These are phyloP conservation scores for Pseudobourletiella spinata DNA, from an alignment of 1,140 invertebrate species.

Conservation along the genomic window DNA sequence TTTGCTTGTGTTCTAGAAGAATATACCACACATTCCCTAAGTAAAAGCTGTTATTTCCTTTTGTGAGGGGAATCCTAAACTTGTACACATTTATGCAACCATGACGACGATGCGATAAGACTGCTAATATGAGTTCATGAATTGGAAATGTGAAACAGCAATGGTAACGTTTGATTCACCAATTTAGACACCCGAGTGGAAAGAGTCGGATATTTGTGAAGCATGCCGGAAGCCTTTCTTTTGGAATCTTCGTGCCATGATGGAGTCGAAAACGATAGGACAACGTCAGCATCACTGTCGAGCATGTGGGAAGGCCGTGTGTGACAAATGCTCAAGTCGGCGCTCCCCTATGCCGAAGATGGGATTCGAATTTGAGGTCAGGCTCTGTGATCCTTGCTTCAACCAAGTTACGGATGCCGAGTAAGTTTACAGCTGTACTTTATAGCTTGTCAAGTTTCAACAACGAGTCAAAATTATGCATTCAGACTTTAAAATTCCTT, in stretches of 20 bases:
- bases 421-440: slow-evolving; percentile 45
- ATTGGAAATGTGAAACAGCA: no score
- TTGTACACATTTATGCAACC: no score
- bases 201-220: slow-evolving; percentile 86
- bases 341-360: slow-evolving; percentile 82
- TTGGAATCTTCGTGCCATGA: slow-evolving; percentile 90
- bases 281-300: slow-evolving; percentile 79
- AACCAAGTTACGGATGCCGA: slow-evolving; percentile 71
- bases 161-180: no score
- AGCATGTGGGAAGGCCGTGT: slow-evolving; percentile 83
- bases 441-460: slow-evolving; percentile 18
- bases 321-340: slow-evolving; percentile 81
- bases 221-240: slow-evolving; percentile 91
- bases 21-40: no score
- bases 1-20: no score
- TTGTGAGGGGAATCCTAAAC: no score
- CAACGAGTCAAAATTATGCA: not conserved
- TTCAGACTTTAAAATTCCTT: slow-evolving; percentile 9
- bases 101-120: no score
- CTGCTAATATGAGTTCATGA: no score
- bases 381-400: slow-evolving; percentile 89
- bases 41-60: no score
- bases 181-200: slow-evolving; percentile 88
- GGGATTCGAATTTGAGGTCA: slow-evolving; percentile 96
- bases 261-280: slow-evolving; percentile 88